These are phyloP conservation scores for Thomomys bottae DNA, from an alignment of 2,113 vertebrate genomes.

Conservation along the genomic window DNA sequence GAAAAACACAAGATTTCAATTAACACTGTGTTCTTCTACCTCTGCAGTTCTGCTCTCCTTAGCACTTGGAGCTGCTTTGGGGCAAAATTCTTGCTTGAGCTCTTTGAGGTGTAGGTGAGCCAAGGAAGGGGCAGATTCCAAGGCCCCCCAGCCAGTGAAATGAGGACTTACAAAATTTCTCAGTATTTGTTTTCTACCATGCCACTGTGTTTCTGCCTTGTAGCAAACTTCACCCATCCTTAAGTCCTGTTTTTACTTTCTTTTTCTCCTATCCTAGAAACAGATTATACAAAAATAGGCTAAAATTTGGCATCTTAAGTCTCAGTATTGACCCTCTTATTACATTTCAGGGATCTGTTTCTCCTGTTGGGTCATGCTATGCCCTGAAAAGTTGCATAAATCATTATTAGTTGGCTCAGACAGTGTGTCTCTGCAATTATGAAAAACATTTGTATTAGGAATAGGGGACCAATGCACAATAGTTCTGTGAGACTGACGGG, in stretches of 20 bases:
- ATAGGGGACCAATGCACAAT: constrained; percentile 69
- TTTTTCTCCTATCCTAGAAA: neutral
- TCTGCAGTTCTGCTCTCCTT: neutral
- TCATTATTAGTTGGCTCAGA: constrained; percentile 69
- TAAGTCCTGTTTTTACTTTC: neutral
- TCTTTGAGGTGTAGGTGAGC: neutral
- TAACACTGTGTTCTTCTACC: neutral
- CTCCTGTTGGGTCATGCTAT: constrained; percentile 50
- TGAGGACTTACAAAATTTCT: neutral
- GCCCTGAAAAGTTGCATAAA: constrained; percentile 52
- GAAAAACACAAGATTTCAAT: neutral
- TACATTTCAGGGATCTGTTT: constrained; percentile 49
- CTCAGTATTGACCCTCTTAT: constrained; percentile 1
- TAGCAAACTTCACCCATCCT: neutral
- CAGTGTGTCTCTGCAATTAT: constrained; percentile 74
- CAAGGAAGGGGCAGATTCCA: neutral
- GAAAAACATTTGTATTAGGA: constrained; percentile 73
- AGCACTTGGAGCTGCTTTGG: neutral
- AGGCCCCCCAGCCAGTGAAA: neutral
- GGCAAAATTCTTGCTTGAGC: neutral
- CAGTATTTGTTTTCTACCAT: neutral
- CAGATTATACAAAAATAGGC: neutral
- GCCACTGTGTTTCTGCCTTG: neutral
- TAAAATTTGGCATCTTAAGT: constrained; percentile 9
- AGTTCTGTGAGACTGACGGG: constrained; percentile 43